Conservation (phyloP, 2,113 vertebrate species). For the Chloropsis hardwickii region DNA sequence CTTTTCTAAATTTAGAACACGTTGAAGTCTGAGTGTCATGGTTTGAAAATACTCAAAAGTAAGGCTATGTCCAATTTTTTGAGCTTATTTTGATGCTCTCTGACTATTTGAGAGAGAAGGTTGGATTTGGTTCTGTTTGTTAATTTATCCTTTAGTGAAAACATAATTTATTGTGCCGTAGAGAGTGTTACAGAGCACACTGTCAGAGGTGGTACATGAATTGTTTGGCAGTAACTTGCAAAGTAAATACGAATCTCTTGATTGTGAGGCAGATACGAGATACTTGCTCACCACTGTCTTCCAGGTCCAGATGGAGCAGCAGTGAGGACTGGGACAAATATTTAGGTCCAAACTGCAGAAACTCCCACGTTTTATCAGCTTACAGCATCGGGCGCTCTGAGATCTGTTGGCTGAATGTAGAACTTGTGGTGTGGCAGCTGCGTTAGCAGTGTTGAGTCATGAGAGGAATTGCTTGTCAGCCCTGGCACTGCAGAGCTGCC, state of each 20-base stretch:
- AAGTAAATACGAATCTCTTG: background rate
- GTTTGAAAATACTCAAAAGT: background rate
- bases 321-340: background rate
- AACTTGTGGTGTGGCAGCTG: background rate
- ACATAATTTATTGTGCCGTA: background rate
- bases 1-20: background rate
- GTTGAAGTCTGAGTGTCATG: background rate
- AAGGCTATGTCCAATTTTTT: background rate
- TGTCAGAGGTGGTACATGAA: background rate
- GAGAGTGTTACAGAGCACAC: background rate
- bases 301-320: background rate
- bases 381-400: rapidly evolving
- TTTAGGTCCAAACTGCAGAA: background rate
- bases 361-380: background rate
- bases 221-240: background rate
- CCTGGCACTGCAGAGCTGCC: background rate
- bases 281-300: background rate
- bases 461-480: background rate
- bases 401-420: background rate
- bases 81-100: background rate
- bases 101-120: background rate
- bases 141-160: background rate
- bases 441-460: background rate
- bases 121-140: background rate
- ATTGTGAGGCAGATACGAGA: background rate